Percentiles rank a stretch among this genome's conserved stretches.
phyloP scores from a whole-genome alignment of 2,797 vertebrate species.

The Florisuga fusca region DNA sequence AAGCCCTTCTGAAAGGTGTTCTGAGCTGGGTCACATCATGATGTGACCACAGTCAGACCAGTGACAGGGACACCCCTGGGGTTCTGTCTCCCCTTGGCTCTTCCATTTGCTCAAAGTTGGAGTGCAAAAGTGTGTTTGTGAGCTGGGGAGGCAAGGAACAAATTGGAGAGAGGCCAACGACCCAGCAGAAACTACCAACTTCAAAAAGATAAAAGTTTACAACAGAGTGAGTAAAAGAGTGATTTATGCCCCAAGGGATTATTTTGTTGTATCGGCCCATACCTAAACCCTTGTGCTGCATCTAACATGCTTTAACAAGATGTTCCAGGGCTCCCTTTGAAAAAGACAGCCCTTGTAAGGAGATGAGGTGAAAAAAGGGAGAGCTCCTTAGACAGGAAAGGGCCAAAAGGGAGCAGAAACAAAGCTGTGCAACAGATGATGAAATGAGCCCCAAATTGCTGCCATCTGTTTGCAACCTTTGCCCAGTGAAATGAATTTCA shows the following conservation, averaged over 20 bases:
- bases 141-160: neutral
- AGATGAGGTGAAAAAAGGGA: neutral
- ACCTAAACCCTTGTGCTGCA: neutral
- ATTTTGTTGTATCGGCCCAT: neutral
- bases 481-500: slow-evolving; percentile 36
- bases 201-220: slow-evolving; percentile 29
- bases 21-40: rapidly evolving
- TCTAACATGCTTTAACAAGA: slow-evolving; percentile 41
- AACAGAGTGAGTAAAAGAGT: neutral
- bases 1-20: neutral
- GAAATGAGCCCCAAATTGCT: slow-evolving; percentile 27
- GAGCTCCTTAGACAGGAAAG: slow-evolving; percentile 1
- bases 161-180: slow-evolving; percentile 34
- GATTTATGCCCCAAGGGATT: neutral
- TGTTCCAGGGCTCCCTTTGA: slow-evolving; percentile 34
- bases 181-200: neutral
- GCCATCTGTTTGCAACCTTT: slow-evolving; percentile 49
- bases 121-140: neutral
- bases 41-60: too few relatives aligned
- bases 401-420: neutral
- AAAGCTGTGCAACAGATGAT: slow-evolving; percentile 47
- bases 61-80: rapidly evolving
- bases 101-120: neutral
- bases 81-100: neutral
- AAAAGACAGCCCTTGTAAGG: neutral